Evolutionary conservation across 1,140 invertebrate genomes (phyloP).

Genomic region (Ceratitis capitata): DNA sequence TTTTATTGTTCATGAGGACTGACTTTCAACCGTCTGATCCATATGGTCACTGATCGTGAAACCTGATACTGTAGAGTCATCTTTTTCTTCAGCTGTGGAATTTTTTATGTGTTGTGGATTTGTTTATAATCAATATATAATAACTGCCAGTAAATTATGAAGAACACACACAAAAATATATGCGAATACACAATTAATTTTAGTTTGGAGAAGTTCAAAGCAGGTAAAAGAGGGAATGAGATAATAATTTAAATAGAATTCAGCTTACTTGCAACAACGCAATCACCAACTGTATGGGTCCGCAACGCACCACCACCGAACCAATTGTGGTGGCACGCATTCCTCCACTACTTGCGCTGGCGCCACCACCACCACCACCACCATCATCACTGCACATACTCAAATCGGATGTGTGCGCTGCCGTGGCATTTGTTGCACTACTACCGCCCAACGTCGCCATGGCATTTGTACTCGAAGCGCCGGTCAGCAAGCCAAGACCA

Average conservation of each 20-base stretch:
- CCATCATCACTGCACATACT: slow-evolving; percentile 35
- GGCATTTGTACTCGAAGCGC: background rate
- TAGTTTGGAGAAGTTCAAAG: too few relatives aligned
- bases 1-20: too few relatives aligned
- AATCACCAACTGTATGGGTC: slow-evolving; percentile 85
- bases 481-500: background rate
- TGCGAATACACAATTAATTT: too few relatives aligned
- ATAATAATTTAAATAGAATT: background rate
- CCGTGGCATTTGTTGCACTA: slow-evolving; percentile 25
- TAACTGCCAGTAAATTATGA: too few relatives aligned
- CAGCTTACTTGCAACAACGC: slow-evolving; percentile 84
- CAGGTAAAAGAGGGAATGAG: too few relatives aligned
- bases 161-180: too few relatives aligned
- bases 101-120: too few relatives aligned
- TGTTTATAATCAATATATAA: too few relatives aligned
- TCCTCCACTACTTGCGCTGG: background rate
- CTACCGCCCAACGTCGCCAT: background rate
- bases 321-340: slow-evolving; percentile 81
- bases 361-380: background rate
- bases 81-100: too few relatives aligned
- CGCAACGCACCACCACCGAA: slow-evolving; percentile 90
- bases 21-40: too few relatives aligned
- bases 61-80: too few relatives aligned
- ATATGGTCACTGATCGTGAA: too few relatives aligned
- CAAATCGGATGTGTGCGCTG: background rate